Conservation (phyloP, 2,113 vertebrate species). For the Galbula dea region DNA sequence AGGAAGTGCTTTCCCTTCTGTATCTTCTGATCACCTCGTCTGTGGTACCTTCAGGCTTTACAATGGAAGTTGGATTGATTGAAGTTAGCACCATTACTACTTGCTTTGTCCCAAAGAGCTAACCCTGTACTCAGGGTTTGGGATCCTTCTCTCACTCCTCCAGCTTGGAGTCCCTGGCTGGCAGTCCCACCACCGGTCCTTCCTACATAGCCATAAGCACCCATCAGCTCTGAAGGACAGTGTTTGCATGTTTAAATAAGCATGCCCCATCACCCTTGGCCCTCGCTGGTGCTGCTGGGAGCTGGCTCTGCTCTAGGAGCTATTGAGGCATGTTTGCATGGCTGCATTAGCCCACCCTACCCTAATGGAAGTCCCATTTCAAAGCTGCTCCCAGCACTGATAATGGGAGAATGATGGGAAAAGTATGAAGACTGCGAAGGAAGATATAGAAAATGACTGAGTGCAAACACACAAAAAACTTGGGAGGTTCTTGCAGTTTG, state of each 20-base stretch:
- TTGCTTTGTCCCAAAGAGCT: not conserved
- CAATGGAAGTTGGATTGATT: not conserved
- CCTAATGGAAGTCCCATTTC: not conserved
- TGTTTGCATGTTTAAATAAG: not conserved
- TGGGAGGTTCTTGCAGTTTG: not conserved
- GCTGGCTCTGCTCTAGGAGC: not conserved
- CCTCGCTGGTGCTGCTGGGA: not conserved
- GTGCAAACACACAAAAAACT: not conserved
- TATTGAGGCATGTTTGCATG: not conserved
- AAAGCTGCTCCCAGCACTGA: not conserved
- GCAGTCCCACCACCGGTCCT: not conserved
- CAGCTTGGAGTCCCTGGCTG: fast-evolving
- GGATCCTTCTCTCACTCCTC: not conserved
- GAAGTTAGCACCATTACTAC: not conserved
- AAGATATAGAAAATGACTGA: not conserved
- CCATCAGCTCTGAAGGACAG: not conserved
- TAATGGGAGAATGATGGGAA: not conserved
- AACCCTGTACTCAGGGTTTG: too few species aligned
- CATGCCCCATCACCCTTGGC: not conserved
- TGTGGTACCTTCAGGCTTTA: not conserved
- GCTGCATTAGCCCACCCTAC: not conserved
- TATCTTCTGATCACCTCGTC: not conserved
- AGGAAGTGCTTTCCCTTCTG: not conserved
- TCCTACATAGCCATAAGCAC: not conserved
- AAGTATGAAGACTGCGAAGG: not conserved